Evolutionary conservation across 2,797 vertebrate species (phyloP), one percentile per base, ranked within the genome.

Genomic region (Microcaecilia unicolor): DNA sequence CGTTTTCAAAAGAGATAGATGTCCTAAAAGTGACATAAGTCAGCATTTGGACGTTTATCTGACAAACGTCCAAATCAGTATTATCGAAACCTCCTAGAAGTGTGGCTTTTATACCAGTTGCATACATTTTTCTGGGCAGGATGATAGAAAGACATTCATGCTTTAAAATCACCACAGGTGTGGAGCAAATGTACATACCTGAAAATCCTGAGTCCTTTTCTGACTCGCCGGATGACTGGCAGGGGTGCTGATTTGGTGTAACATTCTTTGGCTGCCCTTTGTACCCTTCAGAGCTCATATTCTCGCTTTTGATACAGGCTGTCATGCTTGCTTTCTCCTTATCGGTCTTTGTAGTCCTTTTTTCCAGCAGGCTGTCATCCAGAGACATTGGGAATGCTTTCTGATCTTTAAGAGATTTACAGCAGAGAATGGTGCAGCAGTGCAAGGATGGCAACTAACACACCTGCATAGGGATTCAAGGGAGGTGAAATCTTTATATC

Each of bases 301-400:
- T 4, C 9, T 20, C 17, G 20, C n/a, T 16, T 33, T 28, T 41
- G 4, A 7, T 18, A 4, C 5, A 4, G 5, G 12, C 17, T 8
- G 8, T 14, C 1, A 2, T 1, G 4, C 4, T n/a, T 1, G 9
- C 26, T 8, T 17, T 8, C 2, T 13, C n/a, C 15, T 16, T 9
- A 8, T 5, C 15, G 4, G 17, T 22, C 18, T 1, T 23, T 15
- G 21, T 25, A 12, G 41, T 36, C 7, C 13, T 4, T 4, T 23
- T 25, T 23, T 26, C 37, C 1, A 25, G 25, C 3, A 25, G 21
- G 31, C 11, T 10, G 30, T 29, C 28, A 34, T 13, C 25, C 58
- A 61, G 46, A 64, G 60, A 61, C 30, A 64, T 29, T 46, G 46
- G 22, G 23, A 10, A 30, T 8, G 10, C 29, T 33, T 31, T 21